These are phyloP conservation scores for Hyperoodon ampullatus DNA, from an alignment of 2,113 vertebrate species.

Conservation along the genomic window DNA sequence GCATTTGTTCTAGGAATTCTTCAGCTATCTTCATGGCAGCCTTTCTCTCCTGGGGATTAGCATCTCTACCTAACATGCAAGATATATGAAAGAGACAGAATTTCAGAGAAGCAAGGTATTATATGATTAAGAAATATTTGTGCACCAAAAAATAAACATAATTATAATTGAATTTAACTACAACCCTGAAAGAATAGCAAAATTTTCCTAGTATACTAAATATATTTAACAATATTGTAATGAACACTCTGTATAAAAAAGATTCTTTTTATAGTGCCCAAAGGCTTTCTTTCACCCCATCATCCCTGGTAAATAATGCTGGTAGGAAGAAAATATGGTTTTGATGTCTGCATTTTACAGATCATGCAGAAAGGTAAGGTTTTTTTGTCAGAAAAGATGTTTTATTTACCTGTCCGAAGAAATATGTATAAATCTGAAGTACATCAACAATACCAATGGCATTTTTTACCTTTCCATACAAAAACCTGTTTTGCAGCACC, in stretches of 20 bases:
- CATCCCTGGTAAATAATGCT: neutral
- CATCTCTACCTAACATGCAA: slow-evolving; percentile 88
- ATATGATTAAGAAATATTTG: neutral
- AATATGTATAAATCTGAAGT: neutral
- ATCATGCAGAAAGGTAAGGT: neutral
- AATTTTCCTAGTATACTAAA: neutral
- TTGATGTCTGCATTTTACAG: neutral
- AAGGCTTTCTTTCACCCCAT: neutral
- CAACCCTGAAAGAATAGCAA: neutral
- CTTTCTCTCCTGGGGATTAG: slow-evolving; percentile 92
- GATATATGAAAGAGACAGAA: neutral
- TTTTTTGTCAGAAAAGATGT: neutral
- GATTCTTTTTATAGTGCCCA: neutral
- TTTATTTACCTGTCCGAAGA: neutral
- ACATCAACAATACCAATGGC: neutral
- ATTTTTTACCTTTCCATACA: slow-evolving; percentile 94
- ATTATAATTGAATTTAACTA: neutral
- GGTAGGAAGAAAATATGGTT: neutral
- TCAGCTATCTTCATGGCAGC: slow-evolving; percentile 95
- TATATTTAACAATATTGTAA: neutral
- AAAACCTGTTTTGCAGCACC: slow-evolving; percentile 91
- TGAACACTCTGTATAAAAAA: neutral
- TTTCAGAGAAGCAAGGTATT: neutral
- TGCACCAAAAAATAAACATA: neutral
- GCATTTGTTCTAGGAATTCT: slow-evolving; percentile 93